Evolutionary conservation across 2,113 vertebrate species (phyloP).

Genomic region (Melanerpes aurifrons): DNA sequence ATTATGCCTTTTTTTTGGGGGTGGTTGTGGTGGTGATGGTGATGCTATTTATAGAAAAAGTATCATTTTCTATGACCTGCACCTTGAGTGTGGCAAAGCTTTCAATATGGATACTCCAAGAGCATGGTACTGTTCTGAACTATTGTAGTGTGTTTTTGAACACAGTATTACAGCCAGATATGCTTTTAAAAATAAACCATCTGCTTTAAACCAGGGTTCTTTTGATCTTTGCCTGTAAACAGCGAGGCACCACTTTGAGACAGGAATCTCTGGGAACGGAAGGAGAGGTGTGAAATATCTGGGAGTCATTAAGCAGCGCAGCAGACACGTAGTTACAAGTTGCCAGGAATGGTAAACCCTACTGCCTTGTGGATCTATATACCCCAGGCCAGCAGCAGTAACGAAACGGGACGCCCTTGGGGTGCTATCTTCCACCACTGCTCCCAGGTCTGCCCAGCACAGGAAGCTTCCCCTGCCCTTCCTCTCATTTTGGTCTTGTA

Average conservation of each 20-base stretch:
- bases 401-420: neutral
- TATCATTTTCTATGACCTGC: neutral
- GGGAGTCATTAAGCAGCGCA: neutral
- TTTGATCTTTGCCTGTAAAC: constrained; percentile 22
- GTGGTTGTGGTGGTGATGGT: no score
- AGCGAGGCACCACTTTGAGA: neutral
- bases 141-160: neutral
- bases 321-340: neutral
- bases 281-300: constrained; percentile 61
- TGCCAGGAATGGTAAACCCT: constrained; percentile 14
- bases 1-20: neutral
- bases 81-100: neutral
- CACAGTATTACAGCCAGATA: neutral
- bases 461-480: neutral
- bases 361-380: rapidly evolving
- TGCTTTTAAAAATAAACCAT: constrained; percentile 39
- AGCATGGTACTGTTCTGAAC: neutral
- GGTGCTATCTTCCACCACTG: neutral
- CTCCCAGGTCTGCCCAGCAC: rapidly evolving
- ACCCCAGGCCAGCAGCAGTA: neutral
- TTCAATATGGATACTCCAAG: neutral
- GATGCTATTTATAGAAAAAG: neutral
- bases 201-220: constrained; percentile 4
- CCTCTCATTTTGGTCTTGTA: neutral
- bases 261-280: constrained; percentile 4